phyloP scores from a whole-genome alignment of 2,888 invertebrate genomes.

The Hemicrepidius hirtus region DNA sequence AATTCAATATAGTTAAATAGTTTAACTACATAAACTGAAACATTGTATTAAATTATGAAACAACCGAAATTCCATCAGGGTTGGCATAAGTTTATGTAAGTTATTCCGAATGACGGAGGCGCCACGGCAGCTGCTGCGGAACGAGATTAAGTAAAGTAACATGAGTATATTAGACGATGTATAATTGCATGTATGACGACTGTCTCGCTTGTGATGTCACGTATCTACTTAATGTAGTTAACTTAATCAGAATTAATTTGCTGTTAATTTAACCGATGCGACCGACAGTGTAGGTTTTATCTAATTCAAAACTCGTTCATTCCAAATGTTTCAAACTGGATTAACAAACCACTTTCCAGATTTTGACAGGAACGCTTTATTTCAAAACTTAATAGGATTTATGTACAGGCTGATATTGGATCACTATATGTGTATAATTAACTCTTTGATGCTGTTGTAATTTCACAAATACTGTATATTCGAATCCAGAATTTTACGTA shows the following conservation, averaged over 20 bases:
- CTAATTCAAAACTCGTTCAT: conserved; percentile 63
- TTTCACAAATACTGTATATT: too few relatives aligned
- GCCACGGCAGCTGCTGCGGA: conserved; percentile 51
- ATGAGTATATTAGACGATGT: conserved; percentile 56
- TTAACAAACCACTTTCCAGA: conserved; percentile 50
- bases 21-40: conserved; percentile 25
- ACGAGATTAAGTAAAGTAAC: conserved; percentile 54
- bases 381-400: conserved; percentile 1
- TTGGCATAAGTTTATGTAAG: conserved; percentile 34
- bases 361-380: conserved; percentile 38
- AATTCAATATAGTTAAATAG: conserved; percentile 32
- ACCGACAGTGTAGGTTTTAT: conserved; percentile 65
- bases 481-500: background rate
- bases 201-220: conserved; percentile 68
- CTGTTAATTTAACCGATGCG: conserved; percentile 69
- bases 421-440: background rate
- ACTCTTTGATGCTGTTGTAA: background rate
- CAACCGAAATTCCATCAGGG: conserved; percentile 35
- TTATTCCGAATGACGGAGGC: conserved; percentile 49
- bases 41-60: conserved; percentile 29
- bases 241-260: conserved; percentile 71
- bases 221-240: conserved; percentile 69
- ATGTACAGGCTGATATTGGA: background rate
- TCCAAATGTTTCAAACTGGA: conserved; percentile 53
- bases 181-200: conserved; percentile 64